Evolutionary conservation across 2,888 invertebrate genomes (phyloP), one percentile per base, ranked within the genome.

Genomic region (Habroteleia sp.): DNA sequence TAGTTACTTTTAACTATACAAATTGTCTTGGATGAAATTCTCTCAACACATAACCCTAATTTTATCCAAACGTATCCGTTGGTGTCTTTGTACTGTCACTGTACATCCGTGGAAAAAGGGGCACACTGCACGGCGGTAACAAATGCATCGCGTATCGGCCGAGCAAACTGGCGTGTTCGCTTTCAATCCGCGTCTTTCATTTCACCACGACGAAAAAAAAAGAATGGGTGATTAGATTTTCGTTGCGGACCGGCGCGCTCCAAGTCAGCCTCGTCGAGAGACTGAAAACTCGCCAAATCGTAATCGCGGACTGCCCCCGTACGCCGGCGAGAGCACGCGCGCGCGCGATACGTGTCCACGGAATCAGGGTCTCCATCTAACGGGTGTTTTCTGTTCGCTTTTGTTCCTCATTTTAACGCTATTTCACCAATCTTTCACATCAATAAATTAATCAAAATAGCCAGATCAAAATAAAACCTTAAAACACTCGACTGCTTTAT

Each of bases 291-390:
- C 72, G 73, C 74, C 66, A 72, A 74, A 74, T 78, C 77, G 78
- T 79, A 81, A 79, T 81, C 80, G 81, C 79, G 82, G 80, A 80
- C 78, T 79, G 62, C 77, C 69, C 73, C 73, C 65, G 73, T 77
- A 76, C 77, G 78, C 74, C 75, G 77, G 77, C 63, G 63, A 75
- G 75, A 65, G 71, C 66, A 72, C 58, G 62, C 72, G 76, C 76
- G 72, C 72, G 77, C 69, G 74, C 56, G 72, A 65, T 74, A 60
- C 63, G 66, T 66, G 50, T 44, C 69, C 63, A 54, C 75, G 44
- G 52, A 69, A 75, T 77, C 74, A 73, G 73, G 69, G 65, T 73
- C 65, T 73, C 66, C 50, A 66, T 66, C 58, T 77, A 77, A 77
- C 77, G 77, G 75, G 77, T 75, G 75, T 58, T 81, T 79, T 81